Evolutionary conservation across 2,113 vertebrate species (phyloP).

Genomic region (Microtus montanus): DNA sequence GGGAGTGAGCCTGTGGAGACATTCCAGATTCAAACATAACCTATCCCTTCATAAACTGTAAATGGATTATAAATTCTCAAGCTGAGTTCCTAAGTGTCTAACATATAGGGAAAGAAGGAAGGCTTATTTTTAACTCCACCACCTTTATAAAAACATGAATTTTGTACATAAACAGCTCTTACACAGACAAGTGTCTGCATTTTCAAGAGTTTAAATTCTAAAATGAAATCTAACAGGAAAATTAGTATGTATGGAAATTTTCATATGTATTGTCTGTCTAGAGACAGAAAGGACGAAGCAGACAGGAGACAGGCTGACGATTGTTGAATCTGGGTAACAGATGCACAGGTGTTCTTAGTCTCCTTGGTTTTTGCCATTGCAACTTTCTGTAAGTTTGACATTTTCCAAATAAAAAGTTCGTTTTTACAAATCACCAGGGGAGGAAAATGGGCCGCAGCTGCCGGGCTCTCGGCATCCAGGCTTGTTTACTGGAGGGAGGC

Average conservation of each 20-base stretch:
- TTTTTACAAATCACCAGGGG: not conserved
- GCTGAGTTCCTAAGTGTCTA: not conserved
- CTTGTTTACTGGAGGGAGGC: not conserved
- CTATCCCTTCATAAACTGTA: not conserved
- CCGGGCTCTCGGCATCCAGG: not conserved
- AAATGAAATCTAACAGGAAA: conserved; percentile 38
- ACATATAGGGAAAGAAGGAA: not conserved
- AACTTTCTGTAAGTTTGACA: conserved; percentile 58
- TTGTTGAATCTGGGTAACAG: not conserved
- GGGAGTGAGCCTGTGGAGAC: not conserved
- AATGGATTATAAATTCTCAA: not conserved
- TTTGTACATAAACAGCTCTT: not conserved
- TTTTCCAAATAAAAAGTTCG: conserved; percentile 51
- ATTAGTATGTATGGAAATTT: not conserved
- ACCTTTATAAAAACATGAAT: not conserved
- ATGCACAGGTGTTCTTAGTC: not conserved
- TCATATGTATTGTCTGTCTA: not conserved
- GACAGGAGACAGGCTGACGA: not conserved
- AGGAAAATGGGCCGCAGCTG: conserved; percentile 42
- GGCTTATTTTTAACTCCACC: not conserved
- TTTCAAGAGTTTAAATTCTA: not conserved
- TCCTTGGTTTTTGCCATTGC: not conserved
- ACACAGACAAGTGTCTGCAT: not conserved
- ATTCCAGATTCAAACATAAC: not conserved
- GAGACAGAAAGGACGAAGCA: not conserved